Evolutionary conservation across 1,140 invertebrate species (phyloP).

Genomic region (Chironomus striatipennis): DNA sequence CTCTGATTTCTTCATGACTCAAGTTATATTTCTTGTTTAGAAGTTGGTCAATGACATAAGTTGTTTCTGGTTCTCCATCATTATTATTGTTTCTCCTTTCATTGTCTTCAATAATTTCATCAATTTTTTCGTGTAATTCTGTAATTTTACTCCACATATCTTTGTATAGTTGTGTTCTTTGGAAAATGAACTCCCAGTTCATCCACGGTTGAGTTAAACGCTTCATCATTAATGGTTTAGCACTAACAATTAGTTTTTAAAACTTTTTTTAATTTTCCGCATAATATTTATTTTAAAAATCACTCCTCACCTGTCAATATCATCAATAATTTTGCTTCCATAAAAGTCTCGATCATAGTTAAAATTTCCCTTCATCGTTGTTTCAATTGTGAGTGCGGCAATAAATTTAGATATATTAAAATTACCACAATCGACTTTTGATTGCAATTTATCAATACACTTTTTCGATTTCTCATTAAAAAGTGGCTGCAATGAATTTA

Average conservation of each 20-base stretch:
- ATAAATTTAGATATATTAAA: neutral
- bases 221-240: neutral
- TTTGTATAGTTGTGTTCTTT: conserved; percentile 23
- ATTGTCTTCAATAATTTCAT: neutral
- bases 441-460: neutral
- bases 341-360: neutral
- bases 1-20: conserved; percentile 50
- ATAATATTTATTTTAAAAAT: no score
- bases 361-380: neutral
- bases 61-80: neutral
- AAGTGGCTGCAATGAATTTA: neutral
- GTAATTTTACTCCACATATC: neutral
- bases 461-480: conserved; percentile 18
- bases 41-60: neutral
- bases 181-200: conserved; percentile 15
- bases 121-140: neutral
- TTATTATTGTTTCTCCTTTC: neutral
- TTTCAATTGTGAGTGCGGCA: neutral
- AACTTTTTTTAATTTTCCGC: no score
- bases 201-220: neutral
- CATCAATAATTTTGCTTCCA: neutral
- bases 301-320: neutral
- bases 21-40: conserved; percentile 36
- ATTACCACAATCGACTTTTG: neutral
- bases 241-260: neutral